Evolutionary conservation across 1,140 invertebrate species (phyloP).

Genomic region (Laupala kohalensis): DNA sequence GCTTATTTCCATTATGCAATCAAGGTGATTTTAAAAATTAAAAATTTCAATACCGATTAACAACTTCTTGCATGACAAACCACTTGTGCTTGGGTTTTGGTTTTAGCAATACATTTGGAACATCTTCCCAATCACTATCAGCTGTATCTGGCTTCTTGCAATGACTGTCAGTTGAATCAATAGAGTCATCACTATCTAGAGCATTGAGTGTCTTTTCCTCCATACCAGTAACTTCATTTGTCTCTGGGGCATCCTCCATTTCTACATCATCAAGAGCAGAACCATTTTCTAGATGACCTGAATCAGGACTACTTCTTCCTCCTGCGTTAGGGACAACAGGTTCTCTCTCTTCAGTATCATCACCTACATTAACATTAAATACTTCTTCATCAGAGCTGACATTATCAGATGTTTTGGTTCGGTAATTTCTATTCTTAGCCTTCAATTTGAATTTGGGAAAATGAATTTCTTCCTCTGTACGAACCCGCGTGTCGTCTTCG

Average conservation of each 20-base stretch:
- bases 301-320: conserved; percentile 6
- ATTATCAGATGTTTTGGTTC: conserved; percentile 10
- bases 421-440: conserved; percentile 7
- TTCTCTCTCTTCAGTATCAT: not conserved
- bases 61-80: conserved; percentile 35
- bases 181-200: conserved; percentile 2
- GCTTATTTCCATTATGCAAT: not conserved
- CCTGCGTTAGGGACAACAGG: not conserved
- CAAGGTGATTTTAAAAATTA: not conserved
- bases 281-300: conserved; percentile 10
- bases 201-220: not conserved
- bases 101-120: conserved; percentile 38
- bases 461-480: not conserved
- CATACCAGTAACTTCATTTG: not conserved
- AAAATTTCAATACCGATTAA: conserved; percentile 18
- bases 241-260: conserved; percentile 4
- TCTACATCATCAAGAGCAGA: conserved; percentile 16
- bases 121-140: conserved; percentile 27
- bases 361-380: not conserved
- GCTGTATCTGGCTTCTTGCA: conserved; percentile 17
- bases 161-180: conserved; percentile 3
- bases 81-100: conserved; percentile 52
- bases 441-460: conserved; percentile 7
- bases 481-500: not conserved
- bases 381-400: conserved; percentile 8